Evolutionary conservation across 2,888 invertebrate genomes (phyloP), one percentile per base, ranked within the genome.

Genomic region (Chalcis sispes): DNA sequence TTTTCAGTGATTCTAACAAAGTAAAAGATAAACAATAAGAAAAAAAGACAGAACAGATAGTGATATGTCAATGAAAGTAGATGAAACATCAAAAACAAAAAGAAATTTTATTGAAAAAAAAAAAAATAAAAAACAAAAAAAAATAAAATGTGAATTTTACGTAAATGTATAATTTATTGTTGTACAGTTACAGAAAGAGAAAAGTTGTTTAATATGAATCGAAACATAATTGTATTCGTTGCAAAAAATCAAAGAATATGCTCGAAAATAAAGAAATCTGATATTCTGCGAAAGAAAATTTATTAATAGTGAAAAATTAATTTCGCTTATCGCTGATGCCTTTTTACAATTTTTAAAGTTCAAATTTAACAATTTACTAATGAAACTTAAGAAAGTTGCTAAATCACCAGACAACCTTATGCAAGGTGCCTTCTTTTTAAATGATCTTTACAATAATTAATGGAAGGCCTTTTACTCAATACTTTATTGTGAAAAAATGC

Each of bases 111-210:
- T 74, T 71, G 65, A 71, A 59, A 65, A 73, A 40, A 54, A 74
- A 46, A 59, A n/a, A 71, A 46, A 66, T 65, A 18, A 76, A 77
- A 70, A 73, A 70, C 66, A 74, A 70, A 71, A 66, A 65, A 71
- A 59, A 65, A 72, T 50, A 59, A 40, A 74, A 54, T 52, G 54
- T 70, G 61, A 77, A 77, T 73, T 77, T 70, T 66, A 72, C 50
- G 61, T 72, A 65, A 72, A 72, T 75, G 64, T 64, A 71, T 75
- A 75, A 72, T 78, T 75, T 75, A 78, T 75, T 75, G 69, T 66
- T 77, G 75, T 78, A 75, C 75, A 75, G 75, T 69, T 71, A 50
- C 40, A 61, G 40, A 50, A 13, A 66, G 50, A 50, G 13, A 15
- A 15, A 42, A 67, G 23, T 64, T 72, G 29, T 73, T 77, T 42